These are phyloP conservation scores for Hypothenemus hampei DNA, from an alignment of 1,140 invertebrate genomes.

Conservation along the genomic window DNA sequence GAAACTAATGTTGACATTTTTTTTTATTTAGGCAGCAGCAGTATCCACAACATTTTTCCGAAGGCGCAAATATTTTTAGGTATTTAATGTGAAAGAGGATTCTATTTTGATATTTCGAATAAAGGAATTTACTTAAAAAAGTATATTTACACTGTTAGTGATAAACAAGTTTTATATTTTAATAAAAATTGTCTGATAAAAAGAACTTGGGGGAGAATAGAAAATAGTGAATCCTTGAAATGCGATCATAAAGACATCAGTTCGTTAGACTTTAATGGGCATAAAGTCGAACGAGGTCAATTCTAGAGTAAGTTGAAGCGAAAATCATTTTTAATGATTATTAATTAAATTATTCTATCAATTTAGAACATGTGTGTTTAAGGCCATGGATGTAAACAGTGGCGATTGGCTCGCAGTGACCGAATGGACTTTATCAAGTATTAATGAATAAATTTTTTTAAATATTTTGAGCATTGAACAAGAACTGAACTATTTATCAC, in stretches of 20 bases:
- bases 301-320: slow-evolving; percentile 50
- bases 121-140: too few species aligned
- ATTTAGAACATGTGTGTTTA: slow-evolving; percentile 63
- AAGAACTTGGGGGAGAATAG: slow-evolving; percentile 43
- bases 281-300: slow-evolving; percentile 51
- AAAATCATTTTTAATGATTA: not conserved
- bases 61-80: too few species aligned
- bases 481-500: slow-evolving; percentile 62
- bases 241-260: slow-evolving; percentile 53
- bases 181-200: not conserved
- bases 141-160: too few species aligned
- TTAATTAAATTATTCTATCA: slow-evolving; percentile 7
- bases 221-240: slow-evolving; percentile 39
- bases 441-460: slow-evolving; percentile 46
- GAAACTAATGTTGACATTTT: too few species aligned
- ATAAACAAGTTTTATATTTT: too few species aligned
- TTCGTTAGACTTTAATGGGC: slow-evolving; percentile 52
- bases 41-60: too few species aligned
- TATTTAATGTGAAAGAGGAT: too few species aligned
- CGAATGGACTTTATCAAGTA: slow-evolving; percentile 57
- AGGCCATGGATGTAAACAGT: slow-evolving; percentile 60
- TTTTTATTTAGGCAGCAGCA: too few species aligned
- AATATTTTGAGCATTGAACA: slow-evolving; percentile 63
- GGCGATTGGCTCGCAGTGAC: slow-evolving; percentile 64
- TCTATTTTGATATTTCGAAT: too few species aligned